Base-by-base conservation (phyloP, 2,113 vertebrate genomes). In the Myiagra hebetior region DNA sequence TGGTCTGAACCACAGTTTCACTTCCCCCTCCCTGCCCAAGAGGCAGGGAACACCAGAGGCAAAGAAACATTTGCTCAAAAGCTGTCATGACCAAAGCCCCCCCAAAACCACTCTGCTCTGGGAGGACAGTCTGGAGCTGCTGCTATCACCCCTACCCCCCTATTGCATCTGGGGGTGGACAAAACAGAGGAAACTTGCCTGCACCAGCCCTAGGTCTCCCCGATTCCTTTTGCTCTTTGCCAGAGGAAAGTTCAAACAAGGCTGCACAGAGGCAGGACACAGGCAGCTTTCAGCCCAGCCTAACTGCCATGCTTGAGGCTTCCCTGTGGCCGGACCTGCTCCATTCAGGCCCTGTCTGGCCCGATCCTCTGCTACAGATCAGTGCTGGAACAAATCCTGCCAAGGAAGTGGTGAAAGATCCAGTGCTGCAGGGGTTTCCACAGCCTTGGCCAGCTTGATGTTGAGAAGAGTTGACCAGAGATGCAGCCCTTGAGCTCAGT, bases 161-260 rank as follows among this genome's bases (percentile, higher is more conserved):
- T 0, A 0, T 16, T 47, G 64, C 78, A 91, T 91, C 76, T 74
- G 56, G 47, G 79, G 95, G 93, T 2, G 1, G 94, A 55, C 21
- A 92, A 60, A 92, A 87, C 78, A 83, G 68, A 92, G 83, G 76
- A 94, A 93, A 91, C 76, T 87, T 87, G 89, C 83, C 85, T 68
- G 65, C 84, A 91, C 96, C 76, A 92, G 96, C 87, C 89, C 84
- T 68, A 93, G 64, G 86, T 92, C 88, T 94, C 86, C 88, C 82
- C 4, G 0, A 78, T 68, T 96, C 64, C 86, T 96, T 92, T 87
- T 90, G 87, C 82, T 96, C 64, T 47, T 44, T 96, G 96, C 95
- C 96, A 97, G 93, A 75, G 83, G 28, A 93, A 85, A 97, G 97
- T 95, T 97, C 96, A 97, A 92, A 82, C 92, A 70, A 92, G 96